Evolutionary conservation across 2,113 vertebrate species (phyloP), one percentile per base, ranked within the genome.

Genomic region (Piaya cayana): DNA sequence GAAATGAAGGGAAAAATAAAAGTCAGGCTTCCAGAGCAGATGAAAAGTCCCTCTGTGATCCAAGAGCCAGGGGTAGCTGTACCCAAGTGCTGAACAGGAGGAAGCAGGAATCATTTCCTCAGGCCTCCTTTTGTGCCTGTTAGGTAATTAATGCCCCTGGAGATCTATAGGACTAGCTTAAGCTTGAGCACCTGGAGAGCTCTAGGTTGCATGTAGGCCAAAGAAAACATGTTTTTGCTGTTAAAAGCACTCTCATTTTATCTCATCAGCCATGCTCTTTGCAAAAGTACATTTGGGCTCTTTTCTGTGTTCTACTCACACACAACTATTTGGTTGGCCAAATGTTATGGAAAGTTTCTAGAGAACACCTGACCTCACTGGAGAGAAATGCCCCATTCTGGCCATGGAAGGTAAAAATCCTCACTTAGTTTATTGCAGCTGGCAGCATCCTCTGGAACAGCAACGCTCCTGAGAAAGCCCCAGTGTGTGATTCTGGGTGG

Each of bases 401-500:
- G 23, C 26, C 23, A 34, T 2, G 6, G 47, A 75, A 56, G 56
- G 60, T 64, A 55, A 78, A 70, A 50, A 15, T 6, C 8, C 11
- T 67, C 20, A 5, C 53, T 84, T 65, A 58, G 27, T 5, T 74
- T 42, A 16, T 12, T 88, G 63, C 56, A 87, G 34, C 6, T 75
- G 58, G 30, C 7, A 6, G 18, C 22, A 30, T 5, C 23, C 60
- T 58, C 5, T 0, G 5, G 78, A 53, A 22, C 2, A 9, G n/a
- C 52, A 76, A 11, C 12, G 25, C 6, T 15, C 16, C 65, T 0
- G 11, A 22, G 64, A 42, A 10, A 39, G 50, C 56, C 22, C 3
- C 0, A 0, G 8, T 1, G 11, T 20, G 50, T 0, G 0, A 6
- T 7, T 15, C 39, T 1, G 4, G 13, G 17, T 32, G 22, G n/a